These are phyloP conservation scores for Allophyes oxyacanthae DNA, from an alignment of 2,888 invertebrate genomes.

Conservation along the genomic window DNA sequence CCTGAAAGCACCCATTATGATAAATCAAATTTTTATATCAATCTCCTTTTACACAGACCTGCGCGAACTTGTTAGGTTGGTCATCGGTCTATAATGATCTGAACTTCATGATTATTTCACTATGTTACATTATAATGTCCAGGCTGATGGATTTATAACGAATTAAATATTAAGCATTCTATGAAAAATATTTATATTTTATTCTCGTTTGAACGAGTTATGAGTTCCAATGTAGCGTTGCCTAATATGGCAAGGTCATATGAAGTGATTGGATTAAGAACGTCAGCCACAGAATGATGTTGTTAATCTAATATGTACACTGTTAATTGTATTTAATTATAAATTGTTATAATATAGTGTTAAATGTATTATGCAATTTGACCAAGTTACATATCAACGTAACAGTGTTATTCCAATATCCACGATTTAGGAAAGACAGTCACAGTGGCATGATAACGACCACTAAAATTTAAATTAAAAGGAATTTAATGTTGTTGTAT, in stretches of 20 bases:
- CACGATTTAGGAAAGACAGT: not conserved
- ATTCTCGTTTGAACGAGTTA: constrained; percentile 45
- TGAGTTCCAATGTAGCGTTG: constrained; percentile 65
- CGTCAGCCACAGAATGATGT: constrained; percentile 62
- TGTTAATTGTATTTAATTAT: constrained; percentile 54
- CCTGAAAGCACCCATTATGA: constrained; percentile 59
- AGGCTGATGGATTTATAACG: too few species aligned
- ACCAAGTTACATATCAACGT: constrained; percentile 12
- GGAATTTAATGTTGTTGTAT: constrained; percentile 2
- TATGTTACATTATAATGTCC: too few species aligned
- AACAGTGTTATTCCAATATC: constrained; percentile 9
- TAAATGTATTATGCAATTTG: constrained; percentile 39
- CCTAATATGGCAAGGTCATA: constrained; percentile 75
- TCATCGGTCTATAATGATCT: not conserved
- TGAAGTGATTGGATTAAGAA: constrained; percentile 67
- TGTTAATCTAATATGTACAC: constrained; percentile 66
- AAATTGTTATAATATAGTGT: constrained; percentile 30
- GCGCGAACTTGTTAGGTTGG: not conserved
- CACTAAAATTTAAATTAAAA: too few species aligned
- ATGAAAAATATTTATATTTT: too few species aligned
- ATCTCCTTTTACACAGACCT: not conserved
- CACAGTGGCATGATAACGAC: not conserved
- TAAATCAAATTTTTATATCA: constrained; percentile 10
- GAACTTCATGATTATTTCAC: too few species aligned
- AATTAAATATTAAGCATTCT: too few species aligned